Evolutionary conservation across 2,888 invertebrate species (phyloP), one percentile per base, ranked within the genome.

Genomic region (Strigamia maritima): DNA sequence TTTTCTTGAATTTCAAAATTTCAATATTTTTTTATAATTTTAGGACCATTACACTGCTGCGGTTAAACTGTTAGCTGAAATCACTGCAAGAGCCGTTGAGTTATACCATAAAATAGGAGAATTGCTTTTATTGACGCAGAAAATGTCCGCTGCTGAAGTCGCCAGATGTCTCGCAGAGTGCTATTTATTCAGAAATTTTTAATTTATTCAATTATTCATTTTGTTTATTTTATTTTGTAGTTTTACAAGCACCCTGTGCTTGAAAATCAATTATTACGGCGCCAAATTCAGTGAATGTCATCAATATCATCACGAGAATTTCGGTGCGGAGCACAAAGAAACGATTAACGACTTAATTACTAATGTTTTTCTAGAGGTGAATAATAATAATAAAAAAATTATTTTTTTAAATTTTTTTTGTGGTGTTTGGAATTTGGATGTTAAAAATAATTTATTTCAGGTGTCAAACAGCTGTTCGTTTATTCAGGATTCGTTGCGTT

Each of bases 381-480:
- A 26, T 10, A 10, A 35, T 1, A 2, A n/a, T n/a, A n/a, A n/a
- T n/a, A n/a, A n/a, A n/a, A n/a, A n/a, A n/a, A n/a, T n/a, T n/a
- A n/a, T n/a, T n/a, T n/a, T n/a, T n/a, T n/a, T n/a, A n/a, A n/a
- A n/a, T n/a, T n/a, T n/a, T n/a, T n/a, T n/a, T n/a, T n/a, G n/a
- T n/a, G n/a, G n/a, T n/a, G n/a, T n/a, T n/a, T n/a, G n/a, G n/a
- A n/a, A n/a, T n/a, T n/a, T n/a, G n/a, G n/a, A n/a, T n/a, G n/a
- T n/a, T n/a, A n/a, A n/a, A n/a, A n/a, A n/a, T n/a, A 35, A 28
- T 75, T 82, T 83, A 81, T 82, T 83, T 80, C 88, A 94, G 93
- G 93, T 93, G 31, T 91, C 91, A 80, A 94, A 93, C 87, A 93
- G 94, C 86, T 91, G 90, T 80, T 91, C 92, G 0, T 94, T 94